These are phyloP conservation scores for Macroteleia sp. DNA, from an alignment of 2,888 invertebrate species.

Conservation along the genomic window DNA sequence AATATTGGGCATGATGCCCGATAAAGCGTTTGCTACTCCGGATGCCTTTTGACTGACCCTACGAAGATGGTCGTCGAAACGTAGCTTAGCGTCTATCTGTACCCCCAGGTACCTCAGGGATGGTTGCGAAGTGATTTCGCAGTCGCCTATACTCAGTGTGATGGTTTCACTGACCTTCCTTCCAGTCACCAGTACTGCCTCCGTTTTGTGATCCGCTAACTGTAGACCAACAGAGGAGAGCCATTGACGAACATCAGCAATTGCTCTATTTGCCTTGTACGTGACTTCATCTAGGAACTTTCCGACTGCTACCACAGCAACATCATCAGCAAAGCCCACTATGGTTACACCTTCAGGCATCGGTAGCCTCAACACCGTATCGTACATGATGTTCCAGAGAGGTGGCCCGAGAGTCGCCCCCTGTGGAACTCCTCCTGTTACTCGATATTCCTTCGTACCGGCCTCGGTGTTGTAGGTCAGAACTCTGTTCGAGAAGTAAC, in stretches of 20 bases:
- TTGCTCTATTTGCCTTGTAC: conserved; percentile 14
- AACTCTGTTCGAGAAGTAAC: too few relatives aligned
- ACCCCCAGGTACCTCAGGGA: conserved; percentile 57
- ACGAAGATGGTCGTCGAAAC: conserved; percentile 21
- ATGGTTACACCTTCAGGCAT: conserved; percentile 6
- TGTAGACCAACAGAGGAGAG: neutral
- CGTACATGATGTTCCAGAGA: conserved; percentile 15
- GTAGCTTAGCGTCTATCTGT: conserved; percentile 43
- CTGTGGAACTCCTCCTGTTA: conserved; percentile 4
- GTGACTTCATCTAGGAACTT: conserved; percentile 9
- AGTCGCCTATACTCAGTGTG: neutral
- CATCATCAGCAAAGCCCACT: neutral
- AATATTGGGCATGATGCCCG: conserved; percentile 22
- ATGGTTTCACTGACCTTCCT: conserved; percentile 33
- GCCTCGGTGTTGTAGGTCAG: too few relatives aligned
- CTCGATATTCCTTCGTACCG: too few relatives aligned
- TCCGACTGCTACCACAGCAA: neutral
- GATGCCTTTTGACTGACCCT: neutral
- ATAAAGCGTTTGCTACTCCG: neutral
- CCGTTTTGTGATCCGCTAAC: conserved; percentile 59
- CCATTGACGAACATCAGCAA: conserved; percentile 12
- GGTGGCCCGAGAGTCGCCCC: neutral
- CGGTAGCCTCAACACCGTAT: neutral
- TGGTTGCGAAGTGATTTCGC: neutral
- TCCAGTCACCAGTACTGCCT: conserved; percentile 53